phyloP scores from a whole-genome alignment of 2,888 invertebrate species.

The Pollenia amentaria region DNA sequence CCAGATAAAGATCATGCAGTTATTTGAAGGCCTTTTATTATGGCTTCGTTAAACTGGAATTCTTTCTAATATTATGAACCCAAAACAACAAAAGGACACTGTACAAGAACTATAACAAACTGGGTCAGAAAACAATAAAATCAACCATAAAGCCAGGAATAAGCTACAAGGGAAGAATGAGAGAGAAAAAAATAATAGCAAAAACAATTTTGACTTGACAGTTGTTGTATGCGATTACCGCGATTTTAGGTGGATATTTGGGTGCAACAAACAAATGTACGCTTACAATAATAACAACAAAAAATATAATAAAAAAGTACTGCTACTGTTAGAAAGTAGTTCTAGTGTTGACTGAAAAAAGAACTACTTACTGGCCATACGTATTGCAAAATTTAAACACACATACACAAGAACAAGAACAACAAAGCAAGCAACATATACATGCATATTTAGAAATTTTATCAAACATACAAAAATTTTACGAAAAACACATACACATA shows the following conservation, averaged over 20 bases:
- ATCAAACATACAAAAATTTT: constrained; percentile 35
- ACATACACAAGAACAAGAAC: not conserved
- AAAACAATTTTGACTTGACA: constrained; percentile 57
- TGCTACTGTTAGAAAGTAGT: not conserved
- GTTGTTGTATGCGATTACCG: constrained; percentile 53
- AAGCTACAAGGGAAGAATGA: constrained; percentile 4
- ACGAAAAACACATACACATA: not conserved
- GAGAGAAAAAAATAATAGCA: constrained; percentile 5
- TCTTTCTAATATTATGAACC: not conserved
- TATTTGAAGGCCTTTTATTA: no score
- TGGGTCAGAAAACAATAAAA: constrained; percentile 60
- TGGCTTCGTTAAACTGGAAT: not conserved
- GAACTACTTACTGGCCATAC: constrained; percentile 35
- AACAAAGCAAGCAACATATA: not conserved
- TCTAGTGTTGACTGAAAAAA: constrained; percentile 17
- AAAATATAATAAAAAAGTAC: constrained; percentile 27
- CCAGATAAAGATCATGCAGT: no score
- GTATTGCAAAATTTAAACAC: constrained; percentile 12
- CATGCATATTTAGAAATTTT: constrained; percentile 1
- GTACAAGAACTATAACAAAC: constrained; percentile 3
- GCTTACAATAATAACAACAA: not conserved
- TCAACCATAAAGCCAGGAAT: constrained; percentile 9
- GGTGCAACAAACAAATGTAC: not conserved
- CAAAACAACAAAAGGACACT: not conserved
- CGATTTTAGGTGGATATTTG: constrained; percentile 41